phyloP scores from a whole-genome alignment of 2,888 invertebrate genomes.

The Platypus cylindrus region DNA sequence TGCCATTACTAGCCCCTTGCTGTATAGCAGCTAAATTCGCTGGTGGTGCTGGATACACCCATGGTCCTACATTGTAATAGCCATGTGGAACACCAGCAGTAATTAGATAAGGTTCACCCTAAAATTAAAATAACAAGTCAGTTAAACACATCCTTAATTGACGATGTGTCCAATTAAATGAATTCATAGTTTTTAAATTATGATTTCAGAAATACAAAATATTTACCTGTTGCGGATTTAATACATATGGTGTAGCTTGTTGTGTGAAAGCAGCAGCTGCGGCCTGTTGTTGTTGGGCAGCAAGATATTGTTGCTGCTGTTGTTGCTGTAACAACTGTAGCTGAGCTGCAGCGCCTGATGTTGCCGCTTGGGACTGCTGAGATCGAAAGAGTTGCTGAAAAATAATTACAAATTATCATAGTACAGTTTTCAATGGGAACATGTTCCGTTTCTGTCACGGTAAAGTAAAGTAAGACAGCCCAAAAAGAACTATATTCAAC shows the following conservation, averaged over 20 bases:
- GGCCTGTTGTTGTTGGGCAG: constrained; percentile 46
- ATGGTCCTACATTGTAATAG: constrained; percentile 86
- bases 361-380: constrained; percentile 63
- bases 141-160: neutral
- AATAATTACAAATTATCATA: constrained; percentile 16
- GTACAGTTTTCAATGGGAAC: neutral
- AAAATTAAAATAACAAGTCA: constrained; percentile 10
- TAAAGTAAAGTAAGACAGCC: neutral
- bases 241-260: constrained; percentile 60
- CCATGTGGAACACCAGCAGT: constrained; percentile 69
- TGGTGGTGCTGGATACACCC: constrained; percentile 67
- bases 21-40: constrained; percentile 54
- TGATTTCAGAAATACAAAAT: neutral
- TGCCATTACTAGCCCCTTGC: constrained; percentile 48
- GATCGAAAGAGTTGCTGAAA: constrained; percentile 82
- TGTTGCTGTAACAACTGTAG: constrained; percentile 67
- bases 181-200: neutral
- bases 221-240: constrained; percentile 48
- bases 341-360: constrained; percentile 55
- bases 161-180: no score
- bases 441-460: neutral
- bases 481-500: no score
- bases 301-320: constrained; percentile 61
- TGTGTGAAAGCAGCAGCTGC: constrained; percentile 44
- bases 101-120: constrained; percentile 60